phyloP scores from a whole-genome alignment of 2,797 vertebrate genomes.

The Phrynocephalus guinanensis region DNA sequence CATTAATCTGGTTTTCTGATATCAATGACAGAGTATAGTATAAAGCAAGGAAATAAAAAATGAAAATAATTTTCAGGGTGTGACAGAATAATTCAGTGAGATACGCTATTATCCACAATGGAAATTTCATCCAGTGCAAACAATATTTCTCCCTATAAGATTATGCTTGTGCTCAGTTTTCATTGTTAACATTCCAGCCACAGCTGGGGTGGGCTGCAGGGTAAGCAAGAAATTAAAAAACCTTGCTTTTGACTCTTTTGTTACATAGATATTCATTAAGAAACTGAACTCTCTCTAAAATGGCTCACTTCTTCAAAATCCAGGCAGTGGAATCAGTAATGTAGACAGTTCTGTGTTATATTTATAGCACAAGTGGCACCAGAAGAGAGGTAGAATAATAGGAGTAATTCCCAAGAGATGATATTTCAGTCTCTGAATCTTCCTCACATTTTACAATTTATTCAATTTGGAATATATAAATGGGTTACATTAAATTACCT shows the following conservation, averaged over 20 bases:
- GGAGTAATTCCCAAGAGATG: conserved; percentile 42
- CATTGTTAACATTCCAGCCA: neutral
- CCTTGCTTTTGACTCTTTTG: neutral
- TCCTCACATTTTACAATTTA: conserved; percentile 59
- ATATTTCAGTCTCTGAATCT: conserved; percentile 43
- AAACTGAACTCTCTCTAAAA: neutral
- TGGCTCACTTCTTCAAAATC: conserved; percentile 24
- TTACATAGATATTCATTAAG: conserved; percentile 28
- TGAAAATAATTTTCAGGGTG: conserved; percentile 10
- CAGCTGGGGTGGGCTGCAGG: neutral
- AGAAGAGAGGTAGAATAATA: conserved; percentile 48
- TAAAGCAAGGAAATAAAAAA: conserved; percentile 14
- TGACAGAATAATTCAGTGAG: conserved; percentile 33
- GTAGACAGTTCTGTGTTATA: conserved; percentile 26
- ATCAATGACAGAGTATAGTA: conserved; percentile 15
- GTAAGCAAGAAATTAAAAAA: neutral
- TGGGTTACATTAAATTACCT: conserved; percentile 66
- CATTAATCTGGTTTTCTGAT: conserved; percentile 1
- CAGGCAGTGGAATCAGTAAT: conserved; percentile 9
- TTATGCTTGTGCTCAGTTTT: conserved; percentile 16
- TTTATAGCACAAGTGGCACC: conserved; percentile 12
- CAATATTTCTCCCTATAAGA: neutral
- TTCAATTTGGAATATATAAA: conserved; percentile 64
- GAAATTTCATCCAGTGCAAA: conserved; percentile 27
- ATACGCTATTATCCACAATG: neutral